Base-by-base conservation (phyloP, 1,140 invertebrate genomes). In the Galleria mellonella region DNA sequence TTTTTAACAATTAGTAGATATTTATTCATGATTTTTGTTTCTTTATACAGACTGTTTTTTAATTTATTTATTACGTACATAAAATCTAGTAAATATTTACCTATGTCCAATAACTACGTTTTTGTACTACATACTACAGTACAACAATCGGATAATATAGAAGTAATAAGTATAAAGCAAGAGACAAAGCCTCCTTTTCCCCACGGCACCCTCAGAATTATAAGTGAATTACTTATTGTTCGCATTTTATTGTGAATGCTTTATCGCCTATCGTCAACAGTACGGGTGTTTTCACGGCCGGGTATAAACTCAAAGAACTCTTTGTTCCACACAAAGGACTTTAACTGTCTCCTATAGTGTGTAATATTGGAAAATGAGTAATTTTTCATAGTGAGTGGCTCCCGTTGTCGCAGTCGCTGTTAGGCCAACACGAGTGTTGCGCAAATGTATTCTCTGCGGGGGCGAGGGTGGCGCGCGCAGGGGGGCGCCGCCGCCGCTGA, bases 361-460 rank as follows among this genome's bases (percentile, higher is more conserved):
- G 32, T 46, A 43, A 33, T 55, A 72, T 71, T 45, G 59, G 67
- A 66, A 76, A 76, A 75, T 77, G 67, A 78, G 68, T 77, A 74
- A 75, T 78, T 81, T 83, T 83, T 83, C 64, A 56, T 62, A 71
- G 67, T 61, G 57, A 65, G 57, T 60, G 58, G 61, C 73, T 69
- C 55, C 49, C 64, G 73, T 65, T 75, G 74, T 83, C 73, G 71
- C 75, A 79, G 55, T 67, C 72, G 76, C 78, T 79, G 75, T 79
- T 75, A 76, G 71, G 68, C 72, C 71, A 76, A 63, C 75, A 69
- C 74, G 69, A 72, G 66, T 69, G 70, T 76, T 74, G 79, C 79
- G 77, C 74, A 83, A 83, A 82, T 83, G 76, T 83, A 82, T 83
- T 83, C 79, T 78, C 76, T 58, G 54, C 62, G 76, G 75, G 76